Evolutionary conservation across 2,888 invertebrate species (phyloP), one percentile per base, ranked within the genome.

Genomic region (Acanthosepion lycidas): DNA sequence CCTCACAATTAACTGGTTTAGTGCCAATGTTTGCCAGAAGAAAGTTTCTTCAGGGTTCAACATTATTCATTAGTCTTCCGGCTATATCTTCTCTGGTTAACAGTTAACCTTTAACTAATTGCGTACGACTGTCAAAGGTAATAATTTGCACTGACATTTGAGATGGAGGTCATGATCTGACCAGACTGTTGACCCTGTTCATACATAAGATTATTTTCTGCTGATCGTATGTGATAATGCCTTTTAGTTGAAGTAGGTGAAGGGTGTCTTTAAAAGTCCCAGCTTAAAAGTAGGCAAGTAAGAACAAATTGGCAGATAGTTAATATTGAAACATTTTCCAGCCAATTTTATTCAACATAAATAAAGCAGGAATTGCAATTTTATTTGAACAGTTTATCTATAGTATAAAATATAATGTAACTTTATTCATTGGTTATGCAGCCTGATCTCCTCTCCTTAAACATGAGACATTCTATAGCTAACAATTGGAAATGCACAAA

Each of bases 31-130:
- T 78, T 78, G 78, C 1, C 3, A 33, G 15, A 78, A 78, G 59
- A 59, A n/a, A 78, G 78, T 78, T 78, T 33, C 78, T n/a, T 78
- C 33, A 33, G 15, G n/a, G 78, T 78, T 78, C 78, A 78, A 78
- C 20, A 33, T n/a, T 23, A 78, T 78, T 78, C 78, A 64, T 64
- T 64, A 78, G n/a, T 33, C 33, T 78, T 33, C n/a, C n/a, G n/a
- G 78, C 78, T 78, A 33, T 12, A n/a, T 78, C 33, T n/a, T 78
- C 33, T n/a, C 33, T 78, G 15, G 78, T 78, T 9, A 78, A 78
- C 78, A 78, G 78, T 28, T 78, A 78, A 78, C 78, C 78, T 78
- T 78, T 78, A 78, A n/a, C 78, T 78, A 78, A 78, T 78, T 78
- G 78, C 33, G 12, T 78, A 33, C 78, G 15, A 33, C 33, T 78